Evolutionary conservation across 2,888 invertebrate species (phyloP), one percentile per base, ranked within the genome.

Genomic region (Meghimatium bilineatum): DNA sequence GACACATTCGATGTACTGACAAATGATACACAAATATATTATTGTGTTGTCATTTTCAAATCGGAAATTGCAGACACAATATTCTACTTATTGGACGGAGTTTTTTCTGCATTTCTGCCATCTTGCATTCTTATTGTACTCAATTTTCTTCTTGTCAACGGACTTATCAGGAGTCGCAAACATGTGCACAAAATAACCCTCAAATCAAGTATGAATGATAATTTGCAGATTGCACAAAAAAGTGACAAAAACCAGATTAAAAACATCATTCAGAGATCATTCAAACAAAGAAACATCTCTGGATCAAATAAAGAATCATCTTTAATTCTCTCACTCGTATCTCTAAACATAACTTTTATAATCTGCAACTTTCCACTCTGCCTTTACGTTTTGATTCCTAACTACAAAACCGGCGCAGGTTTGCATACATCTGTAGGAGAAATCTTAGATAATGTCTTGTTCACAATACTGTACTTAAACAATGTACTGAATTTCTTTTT

Each of bases 401-500:
- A 75, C 32, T 56, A 75, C 26, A 32, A 56, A 17, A 75, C 75
- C 6, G 56, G 1, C 2, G 23, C 32, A 56, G 29, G 75, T 34
- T 56, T 75, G 75, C 44, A 44, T 5, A 23, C 20, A 14, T 1
- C 6, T 20, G 1, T 32, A 23, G 75, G 52, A 56, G 75, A 75
- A 1, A 32, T 34, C 29, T 52, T 75, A 10, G 52, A 75, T 23
- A 49, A 52, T 17, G 14, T 67, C 1, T 36, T 78, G 17, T 29
- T 66, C 10, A 44, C 56, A 29, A 26, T 78, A 26, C n/a, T 78
- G 67, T 78, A 66, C 67, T 67, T 67, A n/a, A 78, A 78, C 49
- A 78, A 78, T 44, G 66, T 6, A 23, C 29, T 78, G 0, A 78
- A 78, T 44, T 66, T 78, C 32, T 38, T 38, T 34, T n/a, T 78